phyloP scores from a whole-genome alignment of 2,113 vertebrate genomes.

The Urocynchramus pylzowi region DNA sequence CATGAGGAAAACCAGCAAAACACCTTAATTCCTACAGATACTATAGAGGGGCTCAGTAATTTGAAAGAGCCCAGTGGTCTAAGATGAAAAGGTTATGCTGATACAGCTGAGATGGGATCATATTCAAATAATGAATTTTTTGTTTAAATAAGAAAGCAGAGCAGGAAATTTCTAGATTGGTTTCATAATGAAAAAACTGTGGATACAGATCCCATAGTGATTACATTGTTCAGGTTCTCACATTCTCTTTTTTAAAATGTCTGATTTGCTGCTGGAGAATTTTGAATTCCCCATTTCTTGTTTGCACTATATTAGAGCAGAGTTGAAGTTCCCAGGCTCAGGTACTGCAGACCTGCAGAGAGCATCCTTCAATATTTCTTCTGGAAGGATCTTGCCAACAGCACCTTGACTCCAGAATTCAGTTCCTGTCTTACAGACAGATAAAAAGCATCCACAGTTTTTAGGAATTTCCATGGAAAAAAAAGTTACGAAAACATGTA shows the following conservation, averaged over 20 bases:
- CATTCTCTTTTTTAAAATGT: neutral
- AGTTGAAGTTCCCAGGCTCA: neutral
- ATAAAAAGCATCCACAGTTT: neutral
- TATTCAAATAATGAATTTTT: neutral
- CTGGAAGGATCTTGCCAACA: neutral
- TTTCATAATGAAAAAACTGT: neutral
- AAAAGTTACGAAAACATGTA: slow-evolving; percentile 42
- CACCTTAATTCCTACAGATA: neutral
- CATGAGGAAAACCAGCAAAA: neutral
- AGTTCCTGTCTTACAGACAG: neutral
- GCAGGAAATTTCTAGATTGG: neutral
- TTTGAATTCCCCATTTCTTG: neutral
- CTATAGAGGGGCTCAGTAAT: neutral
- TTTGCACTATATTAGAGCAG: neutral
- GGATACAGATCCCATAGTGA: neutral
- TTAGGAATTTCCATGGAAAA: neutral
- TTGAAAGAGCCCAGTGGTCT: neutral
- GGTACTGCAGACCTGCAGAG: neutral
- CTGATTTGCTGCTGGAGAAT: neutral
- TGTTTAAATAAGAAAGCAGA: neutral
- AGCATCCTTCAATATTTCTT: neutral
- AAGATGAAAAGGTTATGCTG: neutral
- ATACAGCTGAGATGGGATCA: neutral
- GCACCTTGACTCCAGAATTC: neutral
- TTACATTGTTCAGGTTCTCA: neutral